Evolutionary conservation across 1,140 invertebrate species (phyloP), one percentile per base, ranked within the genome.

Genomic region (Monomorium pharaonis): DNA sequence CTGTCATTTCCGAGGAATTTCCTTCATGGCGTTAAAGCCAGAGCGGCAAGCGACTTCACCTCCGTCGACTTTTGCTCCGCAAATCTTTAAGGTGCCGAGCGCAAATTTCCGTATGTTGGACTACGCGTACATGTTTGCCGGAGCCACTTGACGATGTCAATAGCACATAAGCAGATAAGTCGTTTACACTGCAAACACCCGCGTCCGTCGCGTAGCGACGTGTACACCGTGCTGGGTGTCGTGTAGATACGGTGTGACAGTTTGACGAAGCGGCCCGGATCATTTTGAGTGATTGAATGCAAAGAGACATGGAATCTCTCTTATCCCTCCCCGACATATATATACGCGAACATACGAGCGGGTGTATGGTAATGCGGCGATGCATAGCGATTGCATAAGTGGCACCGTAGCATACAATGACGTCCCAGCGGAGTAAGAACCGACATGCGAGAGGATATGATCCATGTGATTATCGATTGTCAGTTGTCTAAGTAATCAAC

Each of bases 81-180:
- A 44, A 87, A 88, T 84, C 70, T 58, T 27, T 42, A 49, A 69
- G 33, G 77, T 47, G 49, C 14, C 51, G 21, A 21, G 18, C 44
- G 54, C 54, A 84, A 84, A 84, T 84, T 76, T 84, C 72, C 81
- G 33, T 49, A 63, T 18, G 14, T 70, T 21, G 70, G 72, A 58
- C 85, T 83, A 72, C 37, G 58, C 58, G 60, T 21, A 51, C 72
- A 51, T 51, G 51, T 88, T 85, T 88, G 72, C 76, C 42, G 12
- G 54, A 85, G 21, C 60, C 70, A 76, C 56, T 88, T 80, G 87
- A 72, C 76, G 62, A 76, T 83, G 88, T 88, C 87, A 86, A 76
- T 85, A 88, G 72, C 86, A 88, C 56, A 84, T 76, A 77, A 86
- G 44, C 84, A 88, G 87, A 86, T 88, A 89, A 89, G 88, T 86